A percentile compares a stretch with the other conserved stretches of the same genome.
These are phyloP conservation scores for Meandrina meandrites DNA, from an alignment of 92 coral and sea anemone genomes.

Conservation along the genomic window DNA sequence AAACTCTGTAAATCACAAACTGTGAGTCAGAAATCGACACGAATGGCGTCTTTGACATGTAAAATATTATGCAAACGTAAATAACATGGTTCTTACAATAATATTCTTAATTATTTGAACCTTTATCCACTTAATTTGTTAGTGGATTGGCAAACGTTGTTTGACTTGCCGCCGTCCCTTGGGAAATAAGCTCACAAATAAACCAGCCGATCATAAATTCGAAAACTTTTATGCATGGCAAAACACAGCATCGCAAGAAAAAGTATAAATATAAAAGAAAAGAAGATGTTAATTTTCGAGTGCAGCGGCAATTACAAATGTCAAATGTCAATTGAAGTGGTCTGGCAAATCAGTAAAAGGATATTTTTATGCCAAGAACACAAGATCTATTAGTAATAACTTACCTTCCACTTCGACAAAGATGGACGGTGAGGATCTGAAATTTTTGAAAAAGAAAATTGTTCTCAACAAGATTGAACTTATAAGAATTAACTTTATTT, in stretches of 20 bases:
- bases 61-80: neutral
- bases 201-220: neutral
- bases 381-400: neutral
- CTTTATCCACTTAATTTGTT: neutral
- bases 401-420: conserved; percentile 97
- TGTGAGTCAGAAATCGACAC: neutral
- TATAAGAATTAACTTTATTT: neutral
- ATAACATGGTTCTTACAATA: neutral
- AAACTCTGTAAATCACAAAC: neutral
- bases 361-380: neutral
- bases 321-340: neutral
- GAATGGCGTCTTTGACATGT: neutral
- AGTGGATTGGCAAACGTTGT: neutral
- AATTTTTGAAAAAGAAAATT: neutral
- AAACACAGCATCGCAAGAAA: neutral
- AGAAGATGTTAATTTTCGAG: conserved; percentile 1
- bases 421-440: conserved; percentile 73
- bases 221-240: neutral
- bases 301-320: conserved; percentile 12
- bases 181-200: neutral
- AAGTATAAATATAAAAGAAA: too few species aligned
- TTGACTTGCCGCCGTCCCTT: neutral
- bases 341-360: neutral
- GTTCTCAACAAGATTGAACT: neutral
- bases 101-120: neutral